phyloP scores from a whole-genome alignment of 2,113 vertebrate genomes.

The Zootoca vivipara region DNA sequence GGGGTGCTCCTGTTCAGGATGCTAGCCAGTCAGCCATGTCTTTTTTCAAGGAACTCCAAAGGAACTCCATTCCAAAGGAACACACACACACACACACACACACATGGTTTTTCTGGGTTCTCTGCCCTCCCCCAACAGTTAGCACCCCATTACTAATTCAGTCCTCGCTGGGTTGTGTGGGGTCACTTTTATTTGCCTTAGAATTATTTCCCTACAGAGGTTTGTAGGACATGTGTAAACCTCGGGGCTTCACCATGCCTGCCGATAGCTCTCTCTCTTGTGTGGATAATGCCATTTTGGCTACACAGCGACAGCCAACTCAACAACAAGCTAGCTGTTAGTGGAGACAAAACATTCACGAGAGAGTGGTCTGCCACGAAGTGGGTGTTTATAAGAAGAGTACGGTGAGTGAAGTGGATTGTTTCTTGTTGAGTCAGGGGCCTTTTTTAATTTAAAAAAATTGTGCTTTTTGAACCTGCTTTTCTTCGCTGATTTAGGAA shows the following conservation, averaged over 20 bases:
- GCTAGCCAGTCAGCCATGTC: too few species aligned
- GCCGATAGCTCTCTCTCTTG: too few species aligned
- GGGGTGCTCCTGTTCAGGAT: too few species aligned
- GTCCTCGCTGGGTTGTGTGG: too few species aligned
- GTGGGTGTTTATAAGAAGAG: constrained; percentile 40
- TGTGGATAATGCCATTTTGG: too few species aligned
- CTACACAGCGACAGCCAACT: neutral
- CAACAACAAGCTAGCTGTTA: too few species aligned
- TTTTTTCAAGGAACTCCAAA: neutral
- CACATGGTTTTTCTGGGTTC: neutral
- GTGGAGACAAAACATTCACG: too few species aligned
- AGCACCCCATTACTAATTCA: neutral
- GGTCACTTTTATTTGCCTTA: too few species aligned
- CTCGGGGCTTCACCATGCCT: neutral
- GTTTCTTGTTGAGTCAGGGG: constrained; percentile 55
- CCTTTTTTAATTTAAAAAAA: too few species aligned
- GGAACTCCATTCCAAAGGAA: neutral
- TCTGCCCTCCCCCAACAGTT: neutral
- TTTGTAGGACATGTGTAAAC: too few species aligned
- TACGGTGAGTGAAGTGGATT: neutral
- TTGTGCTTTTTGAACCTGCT: constrained; percentile 59
- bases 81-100: too few species aligned
- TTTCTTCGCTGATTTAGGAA: constrained; percentile 22
- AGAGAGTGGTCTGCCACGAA: constrained; percentile 19
- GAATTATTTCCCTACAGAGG: too few species aligned